Conservation (phyloP, 2,888 invertebrate species). For the Adineta ricciae region DNA sequence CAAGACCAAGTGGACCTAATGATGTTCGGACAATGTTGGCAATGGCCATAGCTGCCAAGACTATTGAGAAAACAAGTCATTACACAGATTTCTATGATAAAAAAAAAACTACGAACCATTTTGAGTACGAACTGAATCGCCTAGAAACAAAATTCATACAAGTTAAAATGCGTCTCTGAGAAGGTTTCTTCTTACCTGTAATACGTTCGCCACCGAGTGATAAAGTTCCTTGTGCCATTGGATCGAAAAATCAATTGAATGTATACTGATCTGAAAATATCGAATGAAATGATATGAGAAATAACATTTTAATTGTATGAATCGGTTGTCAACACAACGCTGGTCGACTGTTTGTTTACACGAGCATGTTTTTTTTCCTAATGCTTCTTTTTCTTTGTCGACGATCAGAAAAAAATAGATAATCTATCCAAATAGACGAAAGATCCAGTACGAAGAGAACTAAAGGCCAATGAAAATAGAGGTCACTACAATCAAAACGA, state of each 20-base stretch:
- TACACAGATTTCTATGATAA: neutral
- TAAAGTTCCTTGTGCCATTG: neutral
- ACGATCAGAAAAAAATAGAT: neutral
- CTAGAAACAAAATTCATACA: constrained; percentile 46
- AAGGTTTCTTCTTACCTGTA: neutral
- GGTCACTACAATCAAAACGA: neutral
- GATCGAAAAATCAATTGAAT: neutral
- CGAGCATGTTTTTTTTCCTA: neutral
- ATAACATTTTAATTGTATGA: neutral
- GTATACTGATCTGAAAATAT: neutral
- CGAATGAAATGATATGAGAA: neutral
- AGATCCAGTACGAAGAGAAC: neutral
- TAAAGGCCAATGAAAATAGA: neutral
- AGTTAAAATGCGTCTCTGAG: neutral
- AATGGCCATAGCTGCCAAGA: constrained; percentile 88
- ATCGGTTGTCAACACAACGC: neutral
- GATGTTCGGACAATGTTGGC: constrained; percentile 98
- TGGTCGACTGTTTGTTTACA: neutral
- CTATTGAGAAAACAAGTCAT: constrained; percentile 57
- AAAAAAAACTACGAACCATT: constrained; percentile 65
- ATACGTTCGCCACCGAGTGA: neutral
- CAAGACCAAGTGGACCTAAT: constrained; percentile 89
- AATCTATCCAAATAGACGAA: neutral
- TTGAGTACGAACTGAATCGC: constrained; percentile 83
- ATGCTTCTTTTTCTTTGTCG: neutral